Evolutionary conservation across 2,113 vertebrate species (phyloP), one percentile per base, ranked within the genome.

Genomic region (Phyllopteryx taeniolatus): DNA sequence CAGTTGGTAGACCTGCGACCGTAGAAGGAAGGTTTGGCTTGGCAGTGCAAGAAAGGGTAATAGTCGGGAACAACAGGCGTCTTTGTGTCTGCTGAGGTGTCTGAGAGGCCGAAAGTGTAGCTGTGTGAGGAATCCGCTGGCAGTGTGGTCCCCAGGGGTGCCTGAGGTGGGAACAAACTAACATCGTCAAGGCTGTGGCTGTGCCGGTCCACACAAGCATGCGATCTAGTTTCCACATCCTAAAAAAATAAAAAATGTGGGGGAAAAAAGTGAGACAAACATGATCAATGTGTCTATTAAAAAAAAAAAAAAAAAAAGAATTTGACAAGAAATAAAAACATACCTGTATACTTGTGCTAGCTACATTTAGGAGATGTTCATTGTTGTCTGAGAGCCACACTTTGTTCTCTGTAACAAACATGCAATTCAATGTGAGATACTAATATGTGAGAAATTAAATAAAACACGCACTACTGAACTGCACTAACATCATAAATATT

Each of bases 171-270:
- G 70, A 88, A 81, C 9, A 90, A 77, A 53, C 89, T 87, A 2
- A 92, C 71, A 63, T 94, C 92, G 27, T 95, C 93, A 71, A 94
- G 86, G 75, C 94, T 94, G 78, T 90, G 92, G 84, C 94, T 93
- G 81, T 93, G 92, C 15, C 88, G 87, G 43, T 94, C 92, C 0
- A 77, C 57, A 2, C 72, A 80, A 70, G 79, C 76, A 17, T 87
- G 85, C 0, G 51, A 44, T 72, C 79, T 89, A 17, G 83, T 79
- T 0, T 87, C 91, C 46, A 68, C 66, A 22, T 88, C 74, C 94
- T 95, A 47, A 47, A 66, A 17, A 27, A 64, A 42, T 6, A 43
- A 3, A 12, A 69, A 19, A 62, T 11, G 64, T 54, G 9, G 2
- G 3, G n/a, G 11, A 59, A 7, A 67, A 20, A 3, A 56, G 0